Evolutionary conservation across 2,797 vertebrate genomes (phyloP), one percentile per base, ranked within the genome.

Genomic region (Danio albolineatus): DNA sequence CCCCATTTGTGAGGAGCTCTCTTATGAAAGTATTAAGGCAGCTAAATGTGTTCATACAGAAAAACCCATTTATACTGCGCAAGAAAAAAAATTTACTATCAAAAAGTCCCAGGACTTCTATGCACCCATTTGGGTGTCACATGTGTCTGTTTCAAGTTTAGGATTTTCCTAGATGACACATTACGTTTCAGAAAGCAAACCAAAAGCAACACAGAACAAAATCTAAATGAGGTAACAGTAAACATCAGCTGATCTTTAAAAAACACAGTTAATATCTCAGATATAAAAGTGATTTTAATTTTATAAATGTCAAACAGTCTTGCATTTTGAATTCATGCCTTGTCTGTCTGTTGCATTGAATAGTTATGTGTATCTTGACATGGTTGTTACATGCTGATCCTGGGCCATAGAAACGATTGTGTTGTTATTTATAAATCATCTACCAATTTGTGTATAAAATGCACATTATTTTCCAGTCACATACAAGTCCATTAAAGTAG

Each of bases 351-450:
- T 51, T 66, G 36, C 56, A 60, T 60, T 51, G 8, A 49, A 21
- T 10, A 73, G 19, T 59, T 59, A 43, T 73, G 39, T 46, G 57
- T 4, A 72, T 21, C 43, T 48, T 67, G 60, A 28, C 9, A 59
- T 69, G 38, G 56, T 51, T 69, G 65, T 78, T 59, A 10, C 14
- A 49, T 76, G 4, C 10, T 36, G 4, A 57, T 49, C 43, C 44
- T 78, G n/a, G 53, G 10, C 76, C 54, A 46, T 38, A 57, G 6
- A 60, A 28, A 10, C 28, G 4, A 19, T 39, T 39, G 48, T 51
- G n/a, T 53, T 51, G 14, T 53, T 57, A 6, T 67, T 66, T 54
- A 19, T 21, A 66, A 46, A 36, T 66, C 19, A 56, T 43, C 17
- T 38, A 53, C 9, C 39, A 43, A 59, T 56, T 14, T 72, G 38